A percentile compares a stretch with the other conserved stretches of the same genome.
Conservation (phyloP, 2,113 vertebrate species). For the Nothocercus julius region DNA sequence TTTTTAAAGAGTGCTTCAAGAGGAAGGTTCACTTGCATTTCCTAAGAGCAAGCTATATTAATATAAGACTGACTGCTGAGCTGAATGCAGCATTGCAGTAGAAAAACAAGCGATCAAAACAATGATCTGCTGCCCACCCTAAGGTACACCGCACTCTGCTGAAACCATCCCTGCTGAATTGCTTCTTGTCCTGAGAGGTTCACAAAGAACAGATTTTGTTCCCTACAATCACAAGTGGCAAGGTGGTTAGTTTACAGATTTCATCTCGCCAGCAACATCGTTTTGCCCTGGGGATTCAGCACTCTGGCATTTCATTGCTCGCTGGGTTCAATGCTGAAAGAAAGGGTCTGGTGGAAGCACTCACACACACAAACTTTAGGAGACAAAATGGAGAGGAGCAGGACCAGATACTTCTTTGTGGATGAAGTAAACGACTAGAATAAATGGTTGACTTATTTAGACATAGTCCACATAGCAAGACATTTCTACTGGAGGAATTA, state of each 20-base stretch:
- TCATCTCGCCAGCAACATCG: constrained; percentile 22
- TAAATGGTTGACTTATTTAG: not conserved
- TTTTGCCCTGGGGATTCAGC: not conserved
- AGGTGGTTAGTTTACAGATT: constrained; percentile 5
- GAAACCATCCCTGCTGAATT: constrained; percentile 1
- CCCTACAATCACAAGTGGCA: not conserved
- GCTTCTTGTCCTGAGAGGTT: not conserved
- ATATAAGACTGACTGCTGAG: not conserved
- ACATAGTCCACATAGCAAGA: not conserved
- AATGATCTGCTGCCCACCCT: not conserved
- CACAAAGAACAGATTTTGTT: constrained; percentile 37
- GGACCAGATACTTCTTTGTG: not conserved
- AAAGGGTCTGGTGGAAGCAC: not conserved
- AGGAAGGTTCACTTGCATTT: not conserved
- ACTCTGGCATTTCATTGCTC: not conserved
- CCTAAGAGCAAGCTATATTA: not conserved
- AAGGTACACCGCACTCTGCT: not conserved
- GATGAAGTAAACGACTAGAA: not conserved
- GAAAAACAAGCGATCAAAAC: not conserved
- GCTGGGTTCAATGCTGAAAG: not conserved
- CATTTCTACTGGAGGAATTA: not conserved
- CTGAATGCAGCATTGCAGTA: not conserved
- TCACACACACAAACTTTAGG: not conserved
- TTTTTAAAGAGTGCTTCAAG: not conserved
- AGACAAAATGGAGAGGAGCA: not conserved